These are phyloP conservation scores for Rhabdomys dilectus DNA, from an alignment of 2,113 vertebrate species.

Conservation along the genomic window DNA sequence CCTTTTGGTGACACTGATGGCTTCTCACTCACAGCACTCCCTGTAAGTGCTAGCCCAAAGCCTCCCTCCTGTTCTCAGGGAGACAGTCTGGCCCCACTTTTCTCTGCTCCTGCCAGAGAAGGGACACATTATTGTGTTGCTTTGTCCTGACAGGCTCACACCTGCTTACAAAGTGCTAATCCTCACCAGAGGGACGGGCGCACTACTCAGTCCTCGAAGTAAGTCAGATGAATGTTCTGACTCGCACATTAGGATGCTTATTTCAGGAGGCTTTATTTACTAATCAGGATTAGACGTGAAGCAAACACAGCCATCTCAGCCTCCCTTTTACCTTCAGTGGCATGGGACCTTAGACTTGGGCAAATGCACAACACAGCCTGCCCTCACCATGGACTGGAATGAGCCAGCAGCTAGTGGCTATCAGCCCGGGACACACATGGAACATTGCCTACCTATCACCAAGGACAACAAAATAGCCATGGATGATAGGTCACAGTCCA, in stretches of 20 bases:
- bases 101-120: neutral
- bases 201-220: neutral
- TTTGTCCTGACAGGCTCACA: constrained; percentile 47
- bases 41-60: neutral
- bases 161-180: constrained; percentile 57
- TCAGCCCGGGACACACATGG: neutral
- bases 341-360: neutral
- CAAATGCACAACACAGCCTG: accelerated
- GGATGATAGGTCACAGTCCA: neutral
- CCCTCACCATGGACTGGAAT: accelerated
- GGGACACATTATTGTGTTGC: neutral
- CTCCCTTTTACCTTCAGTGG: neutral
- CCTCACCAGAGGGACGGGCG: neutral
- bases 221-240: constrained; percentile 3
- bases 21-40: neutral
- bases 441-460: neutral
- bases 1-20: accelerated
- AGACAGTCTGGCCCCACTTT: neutral
- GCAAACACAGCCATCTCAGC: neutral
- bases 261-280: constrained; percentile 52
- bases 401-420: too few relatives aligned
- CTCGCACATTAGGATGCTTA: constrained; percentile 4
- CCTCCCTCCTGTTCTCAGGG: neutral
- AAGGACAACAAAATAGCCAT: neutral
- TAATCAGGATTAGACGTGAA: constrained; percentile 32